Evolutionary conservation across 1,140 invertebrate species (phyloP).

Genomic region (Scaptomyza hsui): DNA sequence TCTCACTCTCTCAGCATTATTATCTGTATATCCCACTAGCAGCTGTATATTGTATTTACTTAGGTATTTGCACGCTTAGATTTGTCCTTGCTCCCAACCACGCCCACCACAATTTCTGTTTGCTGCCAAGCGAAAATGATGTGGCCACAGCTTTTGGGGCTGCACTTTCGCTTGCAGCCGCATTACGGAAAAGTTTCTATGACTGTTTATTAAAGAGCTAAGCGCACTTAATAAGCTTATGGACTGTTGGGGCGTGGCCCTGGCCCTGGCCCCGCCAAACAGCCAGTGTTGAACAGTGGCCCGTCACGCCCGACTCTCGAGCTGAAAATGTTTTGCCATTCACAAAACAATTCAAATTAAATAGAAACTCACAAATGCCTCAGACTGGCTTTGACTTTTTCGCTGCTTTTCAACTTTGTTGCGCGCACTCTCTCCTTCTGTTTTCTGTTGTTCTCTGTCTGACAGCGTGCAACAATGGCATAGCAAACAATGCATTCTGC

Average conservation of each 20-base stretch:
- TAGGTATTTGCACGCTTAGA: slow-evolving; percentile 23
- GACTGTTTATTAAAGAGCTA: slow-evolving; percentile 78
- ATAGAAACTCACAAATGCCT: slow-evolving; percentile 63
- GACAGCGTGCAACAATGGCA: slow-evolving; percentile 2
- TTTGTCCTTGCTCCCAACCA: slow-evolving; percentile 34
- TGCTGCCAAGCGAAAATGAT: slow-evolving; percentile 35
- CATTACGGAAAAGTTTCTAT: slow-evolving; percentile 58
- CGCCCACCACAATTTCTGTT: not conserved
- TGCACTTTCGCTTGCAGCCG: slow-evolving; percentile 36
- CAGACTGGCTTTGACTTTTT: slow-evolving; percentile 9
- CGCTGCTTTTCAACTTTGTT: not conserved
- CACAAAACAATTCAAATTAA: slow-evolving; percentile 78
- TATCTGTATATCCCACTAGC: slow-evolving; percentile 1
- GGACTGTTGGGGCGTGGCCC: slow-evolving; percentile 13
- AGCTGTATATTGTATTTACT: slow-evolving; percentile 15
- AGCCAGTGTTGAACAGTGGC: slow-evolving; percentile 23
- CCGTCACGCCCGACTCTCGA: slow-evolving; percentile 10
- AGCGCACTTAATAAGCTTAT: slow-evolving; percentile 78
- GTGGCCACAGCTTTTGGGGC: slow-evolving; percentile 58
- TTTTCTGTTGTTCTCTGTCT: not conserved
- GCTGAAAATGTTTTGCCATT: slow-evolving; percentile 62
- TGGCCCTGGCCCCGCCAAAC: slow-evolving; percentile 6
- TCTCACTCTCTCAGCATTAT: not conserved
- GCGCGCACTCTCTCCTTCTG: not conserved
- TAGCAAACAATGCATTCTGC: slow-evolving; percentile 25